A percentile compares a stretch with the other conserved stretches of the same genome.
Evolutionary conservation across 2,888 invertebrate genomes (phyloP).

Genomic region (Itoplectis maculator): DNA sequence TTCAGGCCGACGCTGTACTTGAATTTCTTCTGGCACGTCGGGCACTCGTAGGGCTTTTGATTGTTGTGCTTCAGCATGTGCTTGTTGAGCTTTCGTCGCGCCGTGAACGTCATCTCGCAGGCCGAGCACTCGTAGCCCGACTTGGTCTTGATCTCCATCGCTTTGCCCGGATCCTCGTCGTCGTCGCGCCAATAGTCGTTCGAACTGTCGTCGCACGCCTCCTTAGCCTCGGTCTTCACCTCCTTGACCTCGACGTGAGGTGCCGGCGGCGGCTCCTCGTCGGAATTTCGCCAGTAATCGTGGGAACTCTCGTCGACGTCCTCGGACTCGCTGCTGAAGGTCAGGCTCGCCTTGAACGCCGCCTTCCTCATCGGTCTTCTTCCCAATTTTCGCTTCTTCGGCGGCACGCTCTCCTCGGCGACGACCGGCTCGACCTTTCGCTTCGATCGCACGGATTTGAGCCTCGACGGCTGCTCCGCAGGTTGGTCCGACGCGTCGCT

Average conservation of each 20-base stretch:
- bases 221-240: constrained; percentile 37
- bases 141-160: constrained; percentile 7
- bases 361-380: constrained; percentile 5
- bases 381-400: constrained; percentile 39
- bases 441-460: constrained; percentile 59
- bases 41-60: constrained; percentile 66
- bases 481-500: neutral
- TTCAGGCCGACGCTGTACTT: constrained; percentile 68
- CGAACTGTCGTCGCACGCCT: constrained; percentile 57
- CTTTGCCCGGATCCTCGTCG: constrained; percentile 29
- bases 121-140: constrained; percentile 46
- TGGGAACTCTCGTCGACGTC: constrained; percentile 18
- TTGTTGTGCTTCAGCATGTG: constrained; percentile 67
- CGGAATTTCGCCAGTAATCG: constrained; percentile 22
- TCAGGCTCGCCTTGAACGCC: neutral
- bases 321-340: constrained; percentile 16
- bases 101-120: constrained; percentile 49
- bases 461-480: constrained; percentile 36
- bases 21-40: constrained; percentile 70
- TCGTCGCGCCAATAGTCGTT: constrained; percentile 60
- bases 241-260: constrained; percentile 7
- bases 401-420: constrained; percentile 32
- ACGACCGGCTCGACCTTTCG: constrained; percentile 23
- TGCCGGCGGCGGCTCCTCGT: neutral
- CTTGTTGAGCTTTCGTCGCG: constrained; percentile 50